Conservation (phyloP, 1,140 invertebrate species). For the Drosophila biarmipes region DNA sequence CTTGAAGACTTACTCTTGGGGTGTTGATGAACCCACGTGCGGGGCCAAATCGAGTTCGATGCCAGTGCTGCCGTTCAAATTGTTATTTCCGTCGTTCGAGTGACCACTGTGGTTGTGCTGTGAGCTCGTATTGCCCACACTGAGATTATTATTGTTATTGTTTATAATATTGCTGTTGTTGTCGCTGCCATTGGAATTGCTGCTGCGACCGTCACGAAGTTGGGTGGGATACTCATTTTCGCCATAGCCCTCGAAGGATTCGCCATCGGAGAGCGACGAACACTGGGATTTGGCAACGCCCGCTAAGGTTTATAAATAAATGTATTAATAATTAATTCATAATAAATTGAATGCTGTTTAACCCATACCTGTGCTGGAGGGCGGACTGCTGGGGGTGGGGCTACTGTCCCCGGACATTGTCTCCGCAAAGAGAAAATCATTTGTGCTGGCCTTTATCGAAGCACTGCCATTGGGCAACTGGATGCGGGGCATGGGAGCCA, state of each 20-base stretch:
- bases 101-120: slow-evolving; percentile 62
- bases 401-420: slow-evolving; percentile 78
- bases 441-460: slow-evolving; percentile 65
- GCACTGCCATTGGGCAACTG: slow-evolving; percentile 62
- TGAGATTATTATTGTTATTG: slow-evolving; percentile 41
- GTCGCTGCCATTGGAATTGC: slow-evolving; percentile 30
- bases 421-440: slow-evolving; percentile 76
- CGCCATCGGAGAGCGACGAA: slow-evolving; percentile 87
- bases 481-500: slow-evolving; percentile 81
- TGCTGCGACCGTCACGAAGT: slow-evolving; percentile 30
- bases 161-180: slow-evolving; percentile 28
- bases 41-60: slow-evolving; percentile 82
- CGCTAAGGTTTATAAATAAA: slow-evolving; percentile 20
- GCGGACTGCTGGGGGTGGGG: slow-evolving; percentile 80
- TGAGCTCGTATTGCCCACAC: slow-evolving; percentile 41
- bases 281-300: slow-evolving; percentile 85
- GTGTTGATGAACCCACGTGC: slow-evolving; percentile 69
- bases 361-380: slow-evolving; percentile 76
- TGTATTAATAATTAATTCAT: slow-evolving; percentile 3
- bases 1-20: slow-evolving; percentile 62
- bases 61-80: slow-evolving; percentile 67
- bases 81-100: slow-evolving; percentile 76
- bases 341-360: background rate
- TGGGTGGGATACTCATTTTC: slow-evolving; percentile 84
- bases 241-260: slow-evolving; percentile 88